Conservation (phyloP, 2,888 invertebrate genomes). For the Meandrusa payeni region DNA sequence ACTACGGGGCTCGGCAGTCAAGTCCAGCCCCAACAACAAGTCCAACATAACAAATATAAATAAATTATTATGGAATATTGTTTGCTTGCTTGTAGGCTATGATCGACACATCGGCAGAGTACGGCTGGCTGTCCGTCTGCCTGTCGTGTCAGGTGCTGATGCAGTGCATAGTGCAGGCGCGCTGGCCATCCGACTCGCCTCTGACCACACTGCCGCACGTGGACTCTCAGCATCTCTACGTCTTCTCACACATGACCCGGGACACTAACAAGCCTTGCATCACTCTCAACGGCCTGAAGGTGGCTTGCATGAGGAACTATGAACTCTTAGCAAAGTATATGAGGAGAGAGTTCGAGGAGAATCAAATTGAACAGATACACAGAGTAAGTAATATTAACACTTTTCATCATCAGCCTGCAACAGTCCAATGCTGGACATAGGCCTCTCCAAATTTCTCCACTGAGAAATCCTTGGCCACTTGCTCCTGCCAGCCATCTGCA, state of each 20-base stretch:
- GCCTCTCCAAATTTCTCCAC: too few relatives aligned
- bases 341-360: constrained; percentile 83
- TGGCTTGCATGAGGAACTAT: constrained; percentile 76
- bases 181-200: constrained; percentile 90
- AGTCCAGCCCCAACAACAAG: too few relatives aligned
- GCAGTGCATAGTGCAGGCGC: constrained; percentile 95
- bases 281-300: constrained; percentile 82
- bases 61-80: too few relatives aligned
- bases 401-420: neutral
- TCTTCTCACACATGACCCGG: constrained; percentile 76
- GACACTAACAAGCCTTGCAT: constrained; percentile 58
- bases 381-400: constrained; percentile 7
- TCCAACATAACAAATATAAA: too few relatives aligned
- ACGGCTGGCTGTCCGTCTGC: constrained; percentile 93
- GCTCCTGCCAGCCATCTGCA: too few relatives aligned
- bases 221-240: constrained; percentile 82
- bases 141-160: constrained; percentile 88
- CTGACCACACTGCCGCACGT: constrained; percentile 89
- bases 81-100: constrained; percentile 86
- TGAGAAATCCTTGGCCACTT: too few relatives aligned
- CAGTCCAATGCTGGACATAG: too few relatives aligned
- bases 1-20: too few relatives aligned
- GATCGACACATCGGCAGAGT: constrained; percentile 95
- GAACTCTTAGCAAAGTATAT: constrained; percentile 82
- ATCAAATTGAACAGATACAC: constrained; percentile 83